Evolutionary conservation across 2,888 invertebrate genomes (phyloP).

Genomic region (Dermolepida albohirtum): DNA sequence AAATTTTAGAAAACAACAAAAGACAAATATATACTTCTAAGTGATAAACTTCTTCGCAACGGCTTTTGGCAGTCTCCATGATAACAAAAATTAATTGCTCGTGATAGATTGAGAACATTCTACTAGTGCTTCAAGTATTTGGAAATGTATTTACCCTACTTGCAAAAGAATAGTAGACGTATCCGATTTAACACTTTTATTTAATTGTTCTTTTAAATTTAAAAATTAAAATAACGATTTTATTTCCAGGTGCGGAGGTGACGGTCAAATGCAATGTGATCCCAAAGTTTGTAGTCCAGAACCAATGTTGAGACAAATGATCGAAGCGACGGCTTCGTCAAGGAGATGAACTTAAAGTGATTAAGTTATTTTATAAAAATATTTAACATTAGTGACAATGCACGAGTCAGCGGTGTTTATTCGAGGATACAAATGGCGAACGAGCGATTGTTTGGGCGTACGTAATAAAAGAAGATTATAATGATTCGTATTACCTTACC

Average conservation of each 20-base stretch:
- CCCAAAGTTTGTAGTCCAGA: conserved; percentile 91
- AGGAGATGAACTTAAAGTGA: conserved; percentile 68
- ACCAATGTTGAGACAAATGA: conserved; percentile 91
- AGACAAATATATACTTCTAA: too few species aligned
- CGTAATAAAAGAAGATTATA: conserved; percentile 7
- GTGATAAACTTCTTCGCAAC: too few species aligned
- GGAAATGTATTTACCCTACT: too few species aligned
- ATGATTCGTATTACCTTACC: conserved; percentile 22
- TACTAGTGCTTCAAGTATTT: too few species aligned
- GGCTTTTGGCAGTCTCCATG: too few species aligned
- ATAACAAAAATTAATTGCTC: too few species aligned
- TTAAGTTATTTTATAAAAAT: conserved; percentile 40
- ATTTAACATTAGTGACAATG: conserved; percentile 55
- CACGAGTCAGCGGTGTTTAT: conserved; percentile 56
- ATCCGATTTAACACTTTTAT: too few species aligned
- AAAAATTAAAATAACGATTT: background rate
- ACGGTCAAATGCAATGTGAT: conserved; percentile 95
- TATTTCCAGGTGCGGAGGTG: conserved; percentile 82
- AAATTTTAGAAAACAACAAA: too few species aligned
- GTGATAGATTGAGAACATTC: too few species aligned
- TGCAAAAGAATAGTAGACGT: too few species aligned
- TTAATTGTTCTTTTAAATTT: too few species aligned
- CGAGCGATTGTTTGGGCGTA: conserved; percentile 13
- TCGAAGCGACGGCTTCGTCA: conserved; percentile 82
- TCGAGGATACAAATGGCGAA: conserved; percentile 22